phyloP scores from a whole-genome alignment of 1,140 invertebrate genomes.

The Hestina assimilis region DNA sequence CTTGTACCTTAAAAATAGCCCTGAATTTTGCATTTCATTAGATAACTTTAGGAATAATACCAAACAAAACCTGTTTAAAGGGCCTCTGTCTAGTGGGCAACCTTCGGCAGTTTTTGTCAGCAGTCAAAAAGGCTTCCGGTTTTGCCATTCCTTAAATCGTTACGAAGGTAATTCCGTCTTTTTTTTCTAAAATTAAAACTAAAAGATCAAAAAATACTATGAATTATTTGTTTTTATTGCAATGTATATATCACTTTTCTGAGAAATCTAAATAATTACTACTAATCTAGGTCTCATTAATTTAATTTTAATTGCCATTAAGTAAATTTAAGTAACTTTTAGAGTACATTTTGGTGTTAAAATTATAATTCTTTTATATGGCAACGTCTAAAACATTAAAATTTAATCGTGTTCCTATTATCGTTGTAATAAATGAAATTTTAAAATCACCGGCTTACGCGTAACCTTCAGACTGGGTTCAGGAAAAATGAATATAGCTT shows the following conservation, averaged over 20 bases:
- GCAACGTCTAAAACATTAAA: slow-evolving; percentile 32
- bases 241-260: too few species aligned
- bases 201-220: neutral
- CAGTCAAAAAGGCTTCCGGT: slow-evolving; percentile 42
- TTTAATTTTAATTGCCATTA: too few species aligned
- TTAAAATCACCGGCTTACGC: slow-evolving; percentile 44
- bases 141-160: slow-evolving; percentile 31
- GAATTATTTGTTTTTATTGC: too few species aligned
- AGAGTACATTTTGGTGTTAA: too few species aligned
- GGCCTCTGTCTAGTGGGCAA: slow-evolving; percentile 42
- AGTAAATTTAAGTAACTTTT: too few species aligned
- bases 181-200: slow-evolving; percentile 19
- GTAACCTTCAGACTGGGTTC: slow-evolving; percentile 47
- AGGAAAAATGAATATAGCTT: slow-evolving; percentile 71
- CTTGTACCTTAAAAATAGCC: slow-evolving; percentile 32
- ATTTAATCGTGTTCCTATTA: slow-evolving; percentile 44
- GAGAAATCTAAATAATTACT: too few species aligned
- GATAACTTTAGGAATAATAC: slow-evolving; percentile 37
- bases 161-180: slow-evolving; percentile 36
- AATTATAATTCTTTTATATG: slow-evolving; percentile 34
- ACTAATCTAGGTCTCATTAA: too few species aligned
- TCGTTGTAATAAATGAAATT: slow-evolving; percentile 59
- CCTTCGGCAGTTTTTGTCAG: slow-evolving; percentile 44
- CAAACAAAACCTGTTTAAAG: slow-evolving; percentile 38
- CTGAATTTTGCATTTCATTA: slow-evolving; percentile 42